A percentile compares a stretch with the other conserved stretches of the same genome.
Evolutionary conservation across 1,140 invertebrate genomes (phyloP).

Genomic region (Hestina assimilis): DNA sequence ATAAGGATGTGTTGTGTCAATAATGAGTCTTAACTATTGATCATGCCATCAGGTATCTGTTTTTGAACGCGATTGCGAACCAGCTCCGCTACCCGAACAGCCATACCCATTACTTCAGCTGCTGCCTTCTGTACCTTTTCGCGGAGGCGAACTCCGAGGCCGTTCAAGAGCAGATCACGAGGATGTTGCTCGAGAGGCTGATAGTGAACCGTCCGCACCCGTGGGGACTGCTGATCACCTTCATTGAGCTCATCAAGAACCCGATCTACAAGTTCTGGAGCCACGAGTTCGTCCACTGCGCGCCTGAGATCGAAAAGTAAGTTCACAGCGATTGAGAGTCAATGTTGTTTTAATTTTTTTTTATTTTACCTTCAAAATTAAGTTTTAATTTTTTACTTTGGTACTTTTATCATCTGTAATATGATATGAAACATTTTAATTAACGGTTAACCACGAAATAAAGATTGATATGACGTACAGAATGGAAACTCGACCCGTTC

Average conservation of each 20-base stretch:
- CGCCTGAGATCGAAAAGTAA: conserved; percentile 98
- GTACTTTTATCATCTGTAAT: too few relatives aligned
- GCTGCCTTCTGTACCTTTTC: conserved; percentile 97
- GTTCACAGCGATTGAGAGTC: too few relatives aligned
- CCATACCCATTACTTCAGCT: conserved; percentile 99
- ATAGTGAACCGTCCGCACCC: conserved; percentile 99
- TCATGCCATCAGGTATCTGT: conserved; percentile 84
- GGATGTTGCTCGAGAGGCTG: conserved; percentile 96
- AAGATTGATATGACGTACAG: too few relatives aligned
- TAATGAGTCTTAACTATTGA: neutral
- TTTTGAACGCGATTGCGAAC: conserved; percentile 99
- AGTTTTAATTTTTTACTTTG: too few relatives aligned
- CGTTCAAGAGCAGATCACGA: conserved; percentile 94
- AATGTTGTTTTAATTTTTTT: too few relatives aligned
- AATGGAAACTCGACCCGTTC: too few relatives aligned
- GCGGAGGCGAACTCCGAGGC: conserved; percentile 98
- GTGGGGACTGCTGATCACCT: conserved; percentile 99
- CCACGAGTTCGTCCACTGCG: conserved; percentile 99
- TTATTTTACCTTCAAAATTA: too few relatives aligned
- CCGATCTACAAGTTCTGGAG: conserved; percentile 99
- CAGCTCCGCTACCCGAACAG: conserved; percentile 99
- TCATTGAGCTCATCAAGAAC: conserved; percentile 99
- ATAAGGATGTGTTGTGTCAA: too few relatives aligned
- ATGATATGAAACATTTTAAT: too few relatives aligned
- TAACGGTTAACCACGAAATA: too few relatives aligned